A percentile compares a stretch with the other conserved stretches of the same genome.
These are phyloP conservation scores for Cyphomyrus plagiostoma DNA, from an alignment of 2,113 vertebrate species.

Conservation along the genomic window DNA sequence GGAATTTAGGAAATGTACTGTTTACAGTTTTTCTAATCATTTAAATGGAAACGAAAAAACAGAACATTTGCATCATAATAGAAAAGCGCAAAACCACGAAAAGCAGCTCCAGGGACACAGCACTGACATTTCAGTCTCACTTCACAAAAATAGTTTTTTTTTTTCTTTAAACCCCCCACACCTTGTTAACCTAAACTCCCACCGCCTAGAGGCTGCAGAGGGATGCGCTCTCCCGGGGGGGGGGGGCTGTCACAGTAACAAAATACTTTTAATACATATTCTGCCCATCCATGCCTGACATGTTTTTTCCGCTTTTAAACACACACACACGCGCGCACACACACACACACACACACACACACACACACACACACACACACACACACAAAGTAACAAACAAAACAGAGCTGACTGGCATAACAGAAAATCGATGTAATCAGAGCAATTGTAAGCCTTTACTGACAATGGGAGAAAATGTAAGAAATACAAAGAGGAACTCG, in stretches of 20 bases:
- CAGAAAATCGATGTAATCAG: background rate
- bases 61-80: background rate
- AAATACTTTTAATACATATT: conserved; percentile 1
- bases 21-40: background rate
- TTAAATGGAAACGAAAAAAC: background rate
- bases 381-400: background rate
- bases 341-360: background rate
- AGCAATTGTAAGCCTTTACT: background rate
- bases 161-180: background rate
- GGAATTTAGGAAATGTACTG: background rate
- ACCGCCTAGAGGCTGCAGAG: background rate
- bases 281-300: background rate
- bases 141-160: background rate
- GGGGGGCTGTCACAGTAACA: background rate
- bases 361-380: background rate
- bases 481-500: background rate
- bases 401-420: background rate
- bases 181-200: background rate
- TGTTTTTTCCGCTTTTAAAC: background rate
- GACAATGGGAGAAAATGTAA: background rate
- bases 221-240: background rate
- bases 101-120: background rate
- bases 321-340: background rate
- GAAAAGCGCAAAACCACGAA: background rate
- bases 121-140: background rate